Conservation (phyloP, 2,888 invertebrate species). For the Toxonevra muliebris region DNA sequence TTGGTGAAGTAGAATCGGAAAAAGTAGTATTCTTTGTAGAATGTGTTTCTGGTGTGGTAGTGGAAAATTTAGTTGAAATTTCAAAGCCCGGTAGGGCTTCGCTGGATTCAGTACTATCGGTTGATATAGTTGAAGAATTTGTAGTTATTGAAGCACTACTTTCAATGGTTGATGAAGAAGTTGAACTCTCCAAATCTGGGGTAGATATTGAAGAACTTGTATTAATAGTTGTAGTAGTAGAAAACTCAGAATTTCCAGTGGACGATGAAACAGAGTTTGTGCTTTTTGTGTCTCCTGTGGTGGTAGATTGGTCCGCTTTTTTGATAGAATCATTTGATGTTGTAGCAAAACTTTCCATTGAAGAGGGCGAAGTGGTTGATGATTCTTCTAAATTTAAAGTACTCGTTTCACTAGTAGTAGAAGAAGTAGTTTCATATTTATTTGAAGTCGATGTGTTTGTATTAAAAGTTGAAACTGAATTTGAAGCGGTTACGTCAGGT, state of each 20-base stretch:
- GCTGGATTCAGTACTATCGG: background rate
- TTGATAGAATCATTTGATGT: background rate
- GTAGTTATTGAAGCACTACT: background rate
- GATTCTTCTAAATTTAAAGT: background rate
- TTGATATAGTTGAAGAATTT: conserved; percentile 6
- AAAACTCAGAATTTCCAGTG: background rate
- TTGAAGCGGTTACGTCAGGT: too few relatives aligned
- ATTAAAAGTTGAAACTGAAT: too few relatives aligned
- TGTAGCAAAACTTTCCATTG: background rate
- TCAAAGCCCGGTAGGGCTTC: background rate
- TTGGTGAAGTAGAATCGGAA: conserved; percentile 1
- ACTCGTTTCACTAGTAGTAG: background rate
- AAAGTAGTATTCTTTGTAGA: background rate
- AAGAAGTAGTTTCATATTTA: background rate
- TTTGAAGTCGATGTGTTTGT: too few relatives aligned
- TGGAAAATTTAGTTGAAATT: too few relatives aligned
- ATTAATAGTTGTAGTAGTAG: too few relatives aligned
- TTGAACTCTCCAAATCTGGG: background rate
- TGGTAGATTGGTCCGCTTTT: too few relatives aligned
- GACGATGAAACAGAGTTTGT: conserved; percentile 2
- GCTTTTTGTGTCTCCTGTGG: background rate
- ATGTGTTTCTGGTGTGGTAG: background rate
- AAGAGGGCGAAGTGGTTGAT: background rate
- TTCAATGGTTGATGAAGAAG: background rate
- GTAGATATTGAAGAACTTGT: too few relatives aligned